Evolutionary conservation across 2,888 invertebrate species (phyloP), one percentile per base, ranked within the genome.

Genomic region (Rotaria magnacalcarata): DNA sequence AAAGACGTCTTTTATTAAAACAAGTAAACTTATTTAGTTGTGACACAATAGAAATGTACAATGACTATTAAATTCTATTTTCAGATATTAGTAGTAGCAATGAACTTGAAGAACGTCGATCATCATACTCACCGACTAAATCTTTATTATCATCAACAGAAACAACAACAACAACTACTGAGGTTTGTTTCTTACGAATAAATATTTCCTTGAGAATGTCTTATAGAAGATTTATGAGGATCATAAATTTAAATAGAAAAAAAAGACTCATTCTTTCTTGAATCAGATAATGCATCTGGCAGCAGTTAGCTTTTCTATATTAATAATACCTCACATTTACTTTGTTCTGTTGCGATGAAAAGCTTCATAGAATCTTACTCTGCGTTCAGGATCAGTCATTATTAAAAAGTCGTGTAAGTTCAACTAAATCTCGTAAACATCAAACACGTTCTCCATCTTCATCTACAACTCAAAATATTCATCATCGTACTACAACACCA

Each of bases 71-170:
- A 24, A 60, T 60, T 14, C 67, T 6, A 88, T 86, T 90, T 89
- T 87, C 85, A 90, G 87, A 90, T 90, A 85, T 90, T 88, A 34
- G 88, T 88, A 85, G 86, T 90, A 47, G 60, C 86, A 85, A 88
- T 88, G 85, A 88, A 88, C n/a, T 85, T 89, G 56, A 87, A 88
- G 67, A 67, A 67, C 67, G 67, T 67, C 67, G 67, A 34, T 67
- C 67, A 34, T 67, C 67, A 34, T 67, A 67, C 34, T 67, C 67
- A 19, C 67, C 67, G 19, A 67, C 67, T 16, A 67, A 67, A 67
- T 67, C 67, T 34, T 34, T 67, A 34, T 34, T 67, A 67, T 67
- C 67, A 27, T 27, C 67, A 27, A 27, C n/a, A 60, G 60, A 27
- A 27, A 27, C 10, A 27, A 14, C 19, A 27, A 14, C 19, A 67